These are phyloP conservation scores for Leptonema lineaticorne DNA, from an alignment of 1,140 invertebrate species.

Conservation along the genomic window DNA sequence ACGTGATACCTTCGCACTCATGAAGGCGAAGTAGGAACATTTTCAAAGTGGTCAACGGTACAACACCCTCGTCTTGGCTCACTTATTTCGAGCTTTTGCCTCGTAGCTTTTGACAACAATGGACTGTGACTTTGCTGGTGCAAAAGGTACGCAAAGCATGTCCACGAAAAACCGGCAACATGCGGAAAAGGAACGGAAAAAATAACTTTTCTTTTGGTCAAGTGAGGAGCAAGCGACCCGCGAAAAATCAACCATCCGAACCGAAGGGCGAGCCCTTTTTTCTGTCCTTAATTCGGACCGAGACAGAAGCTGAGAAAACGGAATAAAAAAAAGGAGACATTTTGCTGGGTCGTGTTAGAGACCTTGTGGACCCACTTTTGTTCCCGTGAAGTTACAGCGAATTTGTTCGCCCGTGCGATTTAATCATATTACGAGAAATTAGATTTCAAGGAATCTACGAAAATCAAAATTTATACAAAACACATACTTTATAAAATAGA, in stretches of 20 bases:
- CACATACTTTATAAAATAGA: no score
- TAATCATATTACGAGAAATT: conserved; percentile 1
- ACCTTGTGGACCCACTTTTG: neutral
- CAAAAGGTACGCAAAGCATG: conserved; percentile 15
- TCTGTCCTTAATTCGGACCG: neutral
- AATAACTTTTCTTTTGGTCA: conserved; percentile 17
- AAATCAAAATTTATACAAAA: no score
- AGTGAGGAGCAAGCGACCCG: neutral
- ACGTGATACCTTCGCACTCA: no score
- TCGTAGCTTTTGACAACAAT: conserved; percentile 33
- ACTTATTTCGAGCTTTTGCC: conserved; percentile 20
- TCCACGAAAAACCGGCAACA: conserved; percentile 7
- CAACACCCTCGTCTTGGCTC: neutral
- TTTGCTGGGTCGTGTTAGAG: neutral
- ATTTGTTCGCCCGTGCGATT: neutral
- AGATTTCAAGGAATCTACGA: neutral
- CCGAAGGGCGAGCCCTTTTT: neutral
- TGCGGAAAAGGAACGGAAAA: no score
- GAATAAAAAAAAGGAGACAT: conserved; percentile 1
- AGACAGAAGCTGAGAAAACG: no score
- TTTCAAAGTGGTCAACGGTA: conserved; percentile 1
- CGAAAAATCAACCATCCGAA: conserved; percentile 9
- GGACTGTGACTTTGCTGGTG: conserved; percentile 17
- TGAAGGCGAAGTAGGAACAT: no score
- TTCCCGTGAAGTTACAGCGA: neutral